Conservation (phyloP, 2,888 invertebrate species). For the Gnatocerus cornutus region DNA sequence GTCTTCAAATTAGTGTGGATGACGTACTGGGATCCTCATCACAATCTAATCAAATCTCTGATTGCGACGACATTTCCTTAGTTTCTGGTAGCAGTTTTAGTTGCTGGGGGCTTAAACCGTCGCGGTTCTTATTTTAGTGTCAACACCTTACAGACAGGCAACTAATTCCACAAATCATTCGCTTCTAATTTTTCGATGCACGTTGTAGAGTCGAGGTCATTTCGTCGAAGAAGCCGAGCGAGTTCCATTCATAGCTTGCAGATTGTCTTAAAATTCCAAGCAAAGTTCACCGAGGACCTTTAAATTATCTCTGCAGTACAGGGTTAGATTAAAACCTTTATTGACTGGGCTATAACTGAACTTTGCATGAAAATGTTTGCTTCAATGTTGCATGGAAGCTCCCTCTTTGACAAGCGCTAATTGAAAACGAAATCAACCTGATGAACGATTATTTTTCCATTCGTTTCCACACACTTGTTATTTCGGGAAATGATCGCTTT, state of each 20-base stretch:
- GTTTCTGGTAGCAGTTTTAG: slow-evolving; percentile 20
- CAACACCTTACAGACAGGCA: slow-evolving; percentile 26
- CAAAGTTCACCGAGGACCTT: slow-evolving; percentile 29
- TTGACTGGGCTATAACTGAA: slow-evolving; percentile 45
- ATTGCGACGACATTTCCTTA: neutral
- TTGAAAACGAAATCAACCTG: slow-evolving; percentile 1
- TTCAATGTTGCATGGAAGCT: slow-evolving; percentile 37
- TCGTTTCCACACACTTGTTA: neutral
- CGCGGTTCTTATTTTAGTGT: slow-evolving; percentile 2
- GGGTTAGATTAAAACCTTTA: slow-evolving; percentile 42
- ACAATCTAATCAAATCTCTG: too few relatives aligned
- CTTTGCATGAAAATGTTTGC: slow-evolving; percentile 42
- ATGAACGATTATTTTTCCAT: slow-evolving; percentile 8
- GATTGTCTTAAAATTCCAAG: slow-evolving; percentile 39
- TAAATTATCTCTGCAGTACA: slow-evolving; percentile 32
- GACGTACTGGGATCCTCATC: too few relatives aligned
- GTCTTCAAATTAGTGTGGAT: too few relatives aligned
- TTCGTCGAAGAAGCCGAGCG: slow-evolving; percentile 5
- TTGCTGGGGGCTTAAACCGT: slow-evolving; percentile 24
- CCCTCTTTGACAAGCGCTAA: slow-evolving; percentile 20
- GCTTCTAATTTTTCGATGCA: slow-evolving; percentile 26
- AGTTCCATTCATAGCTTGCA: slow-evolving; percentile 35
- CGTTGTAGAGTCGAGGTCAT: slow-evolving; percentile 10
- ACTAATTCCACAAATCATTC: neutral
- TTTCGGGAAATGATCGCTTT: neutral